A percentile compares a stretch with the other conserved stretches of the same genome.
Evolutionary conservation across 2,113 vertebrate species (phyloP).

Genomic region (Megaptera novaeangliae): DNA sequence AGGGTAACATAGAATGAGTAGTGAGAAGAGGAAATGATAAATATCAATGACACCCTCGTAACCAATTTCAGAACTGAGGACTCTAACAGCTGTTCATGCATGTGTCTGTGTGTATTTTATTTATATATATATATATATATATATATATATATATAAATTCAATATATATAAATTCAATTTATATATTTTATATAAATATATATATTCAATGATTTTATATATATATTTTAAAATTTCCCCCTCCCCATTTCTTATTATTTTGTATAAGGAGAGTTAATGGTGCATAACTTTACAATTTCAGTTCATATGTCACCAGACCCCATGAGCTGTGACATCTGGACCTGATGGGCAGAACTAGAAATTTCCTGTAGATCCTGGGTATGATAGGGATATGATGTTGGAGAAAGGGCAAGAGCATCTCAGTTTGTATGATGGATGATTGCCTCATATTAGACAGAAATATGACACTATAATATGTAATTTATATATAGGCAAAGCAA

Average conservation of each 20-base stretch:
- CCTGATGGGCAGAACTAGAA: background rate
- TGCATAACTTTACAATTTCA: background rate
- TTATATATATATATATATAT: background rate
- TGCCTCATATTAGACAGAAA: background rate
- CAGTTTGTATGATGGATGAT: background rate
- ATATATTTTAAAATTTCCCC: background rate
- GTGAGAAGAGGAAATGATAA: background rate
- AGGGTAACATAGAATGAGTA: background rate
- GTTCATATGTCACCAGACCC: background rate
- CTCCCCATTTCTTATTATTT: background rate
- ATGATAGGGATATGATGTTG: background rate
- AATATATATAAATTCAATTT: too few relatives aligned
- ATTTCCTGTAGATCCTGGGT: background rate
- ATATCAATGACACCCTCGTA: background rate
- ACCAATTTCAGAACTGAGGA: background rate
- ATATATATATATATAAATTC: background rate
- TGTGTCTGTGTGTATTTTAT: background rate
- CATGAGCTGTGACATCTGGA: background rate
- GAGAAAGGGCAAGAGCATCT: background rate
- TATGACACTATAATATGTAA: background rate
- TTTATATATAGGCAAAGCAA: background rate
- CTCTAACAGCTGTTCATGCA: background rate
- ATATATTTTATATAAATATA: background rate
- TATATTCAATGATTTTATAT: background rate
- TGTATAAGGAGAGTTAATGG: background rate